These are phyloP conservation scores for Parauchenoglanis punctatus DNA, from an alignment of 2,797 vertebrate species.

Conservation along the genomic window DNA sequence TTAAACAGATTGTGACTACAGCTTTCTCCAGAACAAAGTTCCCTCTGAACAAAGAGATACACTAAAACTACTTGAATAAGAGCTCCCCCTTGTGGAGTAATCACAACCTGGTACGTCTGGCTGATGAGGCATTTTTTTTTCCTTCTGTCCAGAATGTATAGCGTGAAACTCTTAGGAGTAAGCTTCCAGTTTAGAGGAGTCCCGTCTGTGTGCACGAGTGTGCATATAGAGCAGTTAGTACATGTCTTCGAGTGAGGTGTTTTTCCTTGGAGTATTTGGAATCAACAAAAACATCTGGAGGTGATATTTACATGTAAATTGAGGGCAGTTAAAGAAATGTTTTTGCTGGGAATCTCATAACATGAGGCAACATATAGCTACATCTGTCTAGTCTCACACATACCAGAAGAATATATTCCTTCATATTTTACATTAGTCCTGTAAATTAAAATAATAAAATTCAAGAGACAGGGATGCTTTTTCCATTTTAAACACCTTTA, in stretches of 20 bases:
- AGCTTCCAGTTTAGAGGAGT: background rate
- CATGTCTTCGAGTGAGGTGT: background rate
- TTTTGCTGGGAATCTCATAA: background rate
- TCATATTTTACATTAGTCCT: background rate
- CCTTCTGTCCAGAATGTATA: background rate
- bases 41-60: background rate
- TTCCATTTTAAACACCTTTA: slow-evolving; percentile 74
- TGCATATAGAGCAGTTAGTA: background rate
- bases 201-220: background rate
- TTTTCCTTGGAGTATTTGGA: background rate
- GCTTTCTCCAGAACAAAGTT: background rate
- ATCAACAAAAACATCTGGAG: background rate
- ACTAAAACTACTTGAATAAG: background rate
- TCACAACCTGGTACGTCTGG: background rate
- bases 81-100: background rate
- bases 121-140: background rate
- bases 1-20: background rate
- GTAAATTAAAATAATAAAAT: background rate
- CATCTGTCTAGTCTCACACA: background rate
- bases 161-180: background rate
- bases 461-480: background rate
- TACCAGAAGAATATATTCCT: background rate
- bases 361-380: background rate
- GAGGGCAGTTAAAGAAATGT: background rate
- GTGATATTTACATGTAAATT: background rate